phyloP scores from a whole-genome alignment of 2,797 vertebrate species.

The Pteropus rufus region DNA sequence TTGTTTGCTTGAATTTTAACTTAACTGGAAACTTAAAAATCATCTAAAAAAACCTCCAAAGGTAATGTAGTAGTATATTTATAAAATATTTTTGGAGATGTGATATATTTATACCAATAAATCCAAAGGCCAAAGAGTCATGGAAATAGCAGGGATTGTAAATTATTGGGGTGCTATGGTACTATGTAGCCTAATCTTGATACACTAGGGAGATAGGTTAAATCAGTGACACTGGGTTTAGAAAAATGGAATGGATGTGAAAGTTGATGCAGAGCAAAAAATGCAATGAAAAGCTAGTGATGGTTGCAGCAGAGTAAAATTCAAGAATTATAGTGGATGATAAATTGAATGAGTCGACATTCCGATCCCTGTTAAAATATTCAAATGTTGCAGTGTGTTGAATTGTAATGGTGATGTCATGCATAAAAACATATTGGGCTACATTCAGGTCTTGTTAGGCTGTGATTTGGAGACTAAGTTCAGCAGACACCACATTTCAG shows the following conservation, averaged over 20 bases:
- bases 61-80: neutral
- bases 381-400: conserved; percentile 37
- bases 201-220: neutral
- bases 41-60: neutral
- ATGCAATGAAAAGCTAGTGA: neutral
- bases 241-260: neutral
- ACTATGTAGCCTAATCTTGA: neutral
- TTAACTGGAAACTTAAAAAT: neutral
- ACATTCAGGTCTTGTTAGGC: conserved; percentile 45
- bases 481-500: conserved; percentile 27
- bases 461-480: conserved; percentile 46
- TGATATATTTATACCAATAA: neutral
- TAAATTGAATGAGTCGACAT: conserved; percentile 17
- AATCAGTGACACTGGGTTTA: neutral
- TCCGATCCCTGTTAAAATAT: conserved; percentile 62
- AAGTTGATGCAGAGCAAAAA: neutral
- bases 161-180: neutral
- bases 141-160: neutral
- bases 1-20: neutral
- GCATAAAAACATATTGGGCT: conserved; percentile 43
- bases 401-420: conserved; percentile 56
- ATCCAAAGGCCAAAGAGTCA: neutral
- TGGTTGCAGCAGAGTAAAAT: conserved; percentile 11
- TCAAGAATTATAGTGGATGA: conserved; percentile 10
- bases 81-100: neutral